These are phyloP conservation scores for Parotia lawesii DNA, from an alignment of 2,113 vertebrate species.

Conservation along the genomic window DNA sequence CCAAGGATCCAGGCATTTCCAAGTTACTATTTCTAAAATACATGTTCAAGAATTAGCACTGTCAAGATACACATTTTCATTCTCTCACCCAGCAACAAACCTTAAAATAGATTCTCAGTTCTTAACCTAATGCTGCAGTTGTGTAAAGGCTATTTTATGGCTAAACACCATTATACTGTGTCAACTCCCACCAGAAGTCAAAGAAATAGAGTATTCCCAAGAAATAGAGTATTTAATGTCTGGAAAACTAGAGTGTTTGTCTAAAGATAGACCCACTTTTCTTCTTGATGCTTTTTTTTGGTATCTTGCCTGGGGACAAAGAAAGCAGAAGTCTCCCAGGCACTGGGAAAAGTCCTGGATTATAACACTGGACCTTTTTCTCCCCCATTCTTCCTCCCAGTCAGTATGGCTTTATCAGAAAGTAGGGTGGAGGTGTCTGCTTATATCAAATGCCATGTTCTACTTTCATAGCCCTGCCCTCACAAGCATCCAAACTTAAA, in stretches of 20 bases:
- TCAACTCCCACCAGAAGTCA: background rate
- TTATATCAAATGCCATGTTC: background rate
- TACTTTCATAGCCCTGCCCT: background rate
- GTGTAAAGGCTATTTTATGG: background rate
- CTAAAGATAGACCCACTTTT: background rate
- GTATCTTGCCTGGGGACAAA: background rate
- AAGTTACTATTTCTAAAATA: background rate
- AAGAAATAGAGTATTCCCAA: background rate
- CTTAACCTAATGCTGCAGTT: background rate
- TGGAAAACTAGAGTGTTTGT: background rate
- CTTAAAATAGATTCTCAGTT: background rate
- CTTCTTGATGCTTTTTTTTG: background rate
- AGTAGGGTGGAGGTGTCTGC: background rate
- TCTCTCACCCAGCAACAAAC: background rate
- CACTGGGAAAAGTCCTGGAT: background rate
- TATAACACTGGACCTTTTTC: background rate
- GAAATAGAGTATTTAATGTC: background rate
- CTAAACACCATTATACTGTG: background rate
- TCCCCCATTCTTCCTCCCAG: background rate
- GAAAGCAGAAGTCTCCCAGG: background rate
- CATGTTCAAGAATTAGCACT: background rate
- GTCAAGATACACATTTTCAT: background rate
- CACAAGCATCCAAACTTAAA: background rate
- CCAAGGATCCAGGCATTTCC: background rate
- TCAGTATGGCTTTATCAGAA: background rate